A percentile compares a stretch with the other conserved stretches of the same genome.
Conservation (phyloP, 2,888 invertebrate species). For the Liopterus haemorrhoidalis region DNA sequence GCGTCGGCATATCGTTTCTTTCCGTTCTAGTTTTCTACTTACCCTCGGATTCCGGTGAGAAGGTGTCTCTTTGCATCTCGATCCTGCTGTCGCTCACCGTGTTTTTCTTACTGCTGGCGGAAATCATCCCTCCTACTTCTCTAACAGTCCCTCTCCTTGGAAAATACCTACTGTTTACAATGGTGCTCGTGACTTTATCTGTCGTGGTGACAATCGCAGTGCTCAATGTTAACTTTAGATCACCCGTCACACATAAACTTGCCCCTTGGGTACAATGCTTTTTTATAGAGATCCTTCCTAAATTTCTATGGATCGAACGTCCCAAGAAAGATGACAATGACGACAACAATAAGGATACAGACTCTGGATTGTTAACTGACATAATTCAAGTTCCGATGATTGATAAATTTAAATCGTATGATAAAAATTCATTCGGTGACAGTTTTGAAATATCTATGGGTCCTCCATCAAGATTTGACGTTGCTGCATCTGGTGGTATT, state of each 20-base stretch:
- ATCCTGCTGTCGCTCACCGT: conserved; percentile 89
- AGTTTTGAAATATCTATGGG: conserved; percentile 42
- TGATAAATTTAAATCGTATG: conserved; percentile 61
- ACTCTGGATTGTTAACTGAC: conserved; percentile 63
- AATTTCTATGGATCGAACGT: conserved; percentile 80
- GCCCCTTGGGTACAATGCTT: conserved; percentile 84
- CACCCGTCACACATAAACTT: conserved; percentile 88
- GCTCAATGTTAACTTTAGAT: conserved; percentile 87
- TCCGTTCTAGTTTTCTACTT: conserved; percentile 96
- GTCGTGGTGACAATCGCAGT: conserved; percentile 91
- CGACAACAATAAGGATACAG: conserved; percentile 47
- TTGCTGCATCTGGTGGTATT: conserved; percentile 60
- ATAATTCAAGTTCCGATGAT: conserved; percentile 65
- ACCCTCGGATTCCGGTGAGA: conserved; percentile 96
- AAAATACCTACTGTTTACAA: conserved; percentile 88
- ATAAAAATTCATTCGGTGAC: conserved; percentile 56
- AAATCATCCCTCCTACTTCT: conserved; percentile 92
- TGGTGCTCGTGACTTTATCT: conserved; percentile 88
- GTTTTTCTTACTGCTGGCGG: conserved; percentile 87
- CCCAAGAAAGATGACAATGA: conserved; percentile 75
- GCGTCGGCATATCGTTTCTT: conserved; percentile 93
- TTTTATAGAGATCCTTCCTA: conserved; percentile 80
- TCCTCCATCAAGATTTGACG: conserved; percentile 54
- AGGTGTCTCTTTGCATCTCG: conserved; percentile 89
- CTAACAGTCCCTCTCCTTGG: conserved; percentile 86